Percentiles rank a stretch among this genome's conserved stretches.
Conservation (phyloP, 2,797 vertebrate genomes). For the Enteromius fasciolatus region DNA sequence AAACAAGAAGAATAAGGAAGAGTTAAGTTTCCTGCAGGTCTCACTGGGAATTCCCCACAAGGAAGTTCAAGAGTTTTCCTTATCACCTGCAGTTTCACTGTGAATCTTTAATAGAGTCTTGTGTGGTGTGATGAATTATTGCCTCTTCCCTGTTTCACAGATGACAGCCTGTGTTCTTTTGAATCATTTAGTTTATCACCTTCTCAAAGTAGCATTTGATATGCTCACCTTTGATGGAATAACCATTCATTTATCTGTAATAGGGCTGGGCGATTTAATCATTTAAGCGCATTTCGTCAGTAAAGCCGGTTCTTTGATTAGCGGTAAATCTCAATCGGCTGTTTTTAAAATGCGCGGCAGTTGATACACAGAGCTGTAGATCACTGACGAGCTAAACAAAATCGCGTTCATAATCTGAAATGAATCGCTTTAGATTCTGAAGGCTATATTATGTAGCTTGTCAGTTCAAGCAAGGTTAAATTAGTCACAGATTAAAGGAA, state of each 20-base stretch:
- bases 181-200: not conserved
- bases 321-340: no score
- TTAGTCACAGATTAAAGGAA: not conserved
- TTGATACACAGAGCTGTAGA: no score
- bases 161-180: not conserved
- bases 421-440: no score
- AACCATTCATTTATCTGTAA: not conserved
- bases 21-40: conserved; percentile 44
- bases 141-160: conserved; percentile 30
- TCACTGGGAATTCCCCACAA: conserved; percentile 72
- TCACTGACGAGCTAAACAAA: no score
- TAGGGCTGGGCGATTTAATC: no score
- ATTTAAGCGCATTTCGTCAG: no score
- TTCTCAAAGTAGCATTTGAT: not conserved
- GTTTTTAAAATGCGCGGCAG: no score
- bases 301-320: no score
- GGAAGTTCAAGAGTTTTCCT: conserved; percentile 71
- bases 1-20: conserved; percentile 65
- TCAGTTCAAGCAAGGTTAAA: not conserved
- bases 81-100: conserved; percentile 38
- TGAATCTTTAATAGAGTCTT: conserved; percentile 48
- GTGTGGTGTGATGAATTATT: conserved; percentile 41
- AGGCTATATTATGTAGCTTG: no score
- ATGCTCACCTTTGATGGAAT: not conserved
- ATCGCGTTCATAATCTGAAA: no score